Evolutionary conservation across 2,888 invertebrate genomes (phyloP).

Genomic region (Leptarthrus brevirostris): DNA sequence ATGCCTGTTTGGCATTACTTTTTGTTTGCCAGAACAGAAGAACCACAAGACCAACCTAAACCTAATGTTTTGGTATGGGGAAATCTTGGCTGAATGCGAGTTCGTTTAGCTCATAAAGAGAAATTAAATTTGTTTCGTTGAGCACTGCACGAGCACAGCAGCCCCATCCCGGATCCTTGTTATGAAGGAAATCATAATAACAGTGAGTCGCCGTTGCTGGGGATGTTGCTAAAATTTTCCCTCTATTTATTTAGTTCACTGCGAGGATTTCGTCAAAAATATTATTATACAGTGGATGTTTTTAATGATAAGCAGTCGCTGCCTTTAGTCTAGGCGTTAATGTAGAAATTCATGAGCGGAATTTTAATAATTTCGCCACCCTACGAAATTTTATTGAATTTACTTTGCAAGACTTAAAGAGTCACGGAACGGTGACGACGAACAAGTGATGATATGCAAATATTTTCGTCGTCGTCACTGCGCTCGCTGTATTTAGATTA

Average conservation of each 20-base stretch:
- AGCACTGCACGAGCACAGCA: neutral
- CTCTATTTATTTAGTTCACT: conserved; percentile 28
- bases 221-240: conserved; percentile 16
- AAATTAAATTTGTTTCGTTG: conserved; percentile 39
- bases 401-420: conserved; percentile 15
- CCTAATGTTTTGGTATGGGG: conserved; percentile 16
- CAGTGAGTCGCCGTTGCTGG: neutral
- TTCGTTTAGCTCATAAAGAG: conserved; percentile 37
- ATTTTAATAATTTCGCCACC: conserved; percentile 3
- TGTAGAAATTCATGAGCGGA: neutral
- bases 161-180: conserved; percentile 1
- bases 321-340: conserved; percentile 13
- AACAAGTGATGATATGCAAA: too few relatives aligned
- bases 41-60: conserved; percentile 14
- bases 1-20: conserved; percentile 18
- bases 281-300: conserved; percentile 9
- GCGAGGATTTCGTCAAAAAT: conserved; percentile 30
- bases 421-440: neutral
- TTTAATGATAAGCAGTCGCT: conserved; percentile 19
- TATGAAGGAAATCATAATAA: conserved; percentile 36
- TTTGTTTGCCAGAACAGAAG: conserved; percentile 16
- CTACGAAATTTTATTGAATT: conserved; percentile 21
- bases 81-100: conserved; percentile 14
- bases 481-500: too few relatives aligned
- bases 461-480: too few relatives aligned